Conservation (phyloP, 2,888 invertebrate species). For the Eucera pruinosa region DNA sequence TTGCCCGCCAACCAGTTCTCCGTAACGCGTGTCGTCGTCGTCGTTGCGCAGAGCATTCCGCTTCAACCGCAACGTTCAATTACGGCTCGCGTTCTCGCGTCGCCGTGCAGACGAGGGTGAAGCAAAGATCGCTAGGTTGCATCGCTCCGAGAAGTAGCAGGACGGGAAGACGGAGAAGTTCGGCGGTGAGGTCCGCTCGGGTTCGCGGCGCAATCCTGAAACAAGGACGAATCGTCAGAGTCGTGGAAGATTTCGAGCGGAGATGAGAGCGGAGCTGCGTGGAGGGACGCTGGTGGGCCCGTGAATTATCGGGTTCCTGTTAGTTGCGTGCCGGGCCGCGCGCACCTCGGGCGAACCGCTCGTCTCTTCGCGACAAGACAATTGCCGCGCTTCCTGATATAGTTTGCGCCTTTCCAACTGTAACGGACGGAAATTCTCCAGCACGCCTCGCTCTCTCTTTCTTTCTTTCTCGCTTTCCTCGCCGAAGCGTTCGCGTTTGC, state of each 20-base stretch:
- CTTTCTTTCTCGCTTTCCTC: neutral
- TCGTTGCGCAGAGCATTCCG: too few species aligned
- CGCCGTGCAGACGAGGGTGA: too few species aligned
- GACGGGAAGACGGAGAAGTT: neutral
- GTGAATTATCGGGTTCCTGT: conserved; percentile 79
- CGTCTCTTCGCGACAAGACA: conserved; percentile 81
- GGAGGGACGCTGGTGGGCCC: conserved; percentile 41
- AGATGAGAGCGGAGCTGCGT: neutral
- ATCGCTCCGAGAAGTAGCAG: neutral
- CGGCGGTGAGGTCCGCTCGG: too few species aligned
- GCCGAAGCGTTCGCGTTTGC: neutral
- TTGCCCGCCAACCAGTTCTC: conserved; percentile 36
- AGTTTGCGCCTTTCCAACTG: conserved; percentile 73
- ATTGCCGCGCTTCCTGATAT: conserved; percentile 82
- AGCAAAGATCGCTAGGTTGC: too few species aligned
- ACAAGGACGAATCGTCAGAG: too few species aligned
- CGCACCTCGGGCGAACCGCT: conserved; percentile 71
- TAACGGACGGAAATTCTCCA: conserved; percentile 66
- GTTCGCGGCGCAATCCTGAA: too few species aligned
- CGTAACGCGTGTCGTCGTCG: neutral
- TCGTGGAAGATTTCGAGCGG: conserved; percentile 26
- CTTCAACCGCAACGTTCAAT: too few species aligned
- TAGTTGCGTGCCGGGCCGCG: conserved; percentile 77
- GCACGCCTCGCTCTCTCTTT: neutral
- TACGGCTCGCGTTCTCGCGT: too few species aligned